Evolutionary conservation across 2,888 invertebrate genomes (phyloP), one percentile per base, ranked within the genome.

Genomic region (Eilema depressum): DNA sequence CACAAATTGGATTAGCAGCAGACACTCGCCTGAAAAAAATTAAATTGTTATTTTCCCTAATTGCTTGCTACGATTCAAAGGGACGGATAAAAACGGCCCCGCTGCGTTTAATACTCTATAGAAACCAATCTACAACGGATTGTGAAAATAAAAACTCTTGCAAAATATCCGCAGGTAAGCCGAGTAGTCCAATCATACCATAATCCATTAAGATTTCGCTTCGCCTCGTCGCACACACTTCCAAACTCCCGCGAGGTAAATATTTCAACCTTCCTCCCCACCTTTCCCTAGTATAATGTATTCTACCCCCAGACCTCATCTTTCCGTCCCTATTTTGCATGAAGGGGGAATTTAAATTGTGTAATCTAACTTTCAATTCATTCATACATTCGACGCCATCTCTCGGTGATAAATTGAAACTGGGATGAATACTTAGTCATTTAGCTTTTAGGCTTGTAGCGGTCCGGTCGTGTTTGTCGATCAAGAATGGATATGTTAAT

Each of bases 321-420:
- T 93, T 94, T 93, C 89, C 90, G 85, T 88, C 92, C 94, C 95
- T 95, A 93, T 94, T 95, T 95, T 95, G 94, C 95, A 95, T 95
- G 92, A 93, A 93, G 94, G 94, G 94, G 92, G 94, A 95, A 94
- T 95, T 95, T 95, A 95, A 95, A 95, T 95, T 94, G 94, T 94
- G 93, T 95, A 95, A 95, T 95, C 94, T 94, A 95, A 95, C 95
- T 95, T 95, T 95, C 94, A 95, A 95, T 95, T 95, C 95, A 95
- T 95, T 95, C 95, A 95, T 95, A 94, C 95, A 94, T 93, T 93
- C 93, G 92, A 83, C 93, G 94, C 94, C 95, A 95, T 94, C 95
- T 95, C 91, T 91, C 82, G 91, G 92, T 92, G 92, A 94, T 95
- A 94, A 94, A 95, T 95, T 95, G 93, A 94, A 95, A 95, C 92